Base-by-base conservation (phyloP, 92 coral and sea anemone genomes). In the Blastomussa wellsi region DNA sequence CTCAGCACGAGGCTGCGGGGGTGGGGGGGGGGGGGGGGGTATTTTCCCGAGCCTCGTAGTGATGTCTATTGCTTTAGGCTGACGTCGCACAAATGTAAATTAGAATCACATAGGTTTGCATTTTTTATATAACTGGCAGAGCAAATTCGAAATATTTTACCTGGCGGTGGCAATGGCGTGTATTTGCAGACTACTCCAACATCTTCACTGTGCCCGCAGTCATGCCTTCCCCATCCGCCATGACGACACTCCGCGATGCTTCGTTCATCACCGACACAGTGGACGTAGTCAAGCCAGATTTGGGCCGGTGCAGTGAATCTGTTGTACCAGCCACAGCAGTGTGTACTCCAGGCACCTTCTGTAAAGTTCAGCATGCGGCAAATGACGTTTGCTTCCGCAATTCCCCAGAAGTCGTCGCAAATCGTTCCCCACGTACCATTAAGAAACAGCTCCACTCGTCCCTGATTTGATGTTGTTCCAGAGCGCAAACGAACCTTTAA, bases 341-440 rank as follows among this genome's bases (percentile, higher is more conserved):
- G 87, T 55, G 87, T 83, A 48, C 80, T 74, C 87, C 87, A 83
- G 1, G 87, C 87, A 5, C 87, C 87, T 47, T 74, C 81, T 7
- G 90, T 52, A 35, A 70, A 90, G 2, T 87, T 87, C 76, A 90
- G 82, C 92, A 90, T 90, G 37, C 92, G 92, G 39, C 92, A 90
- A 36, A 90, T 80, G 36, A 90, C 92, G 80, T 86, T 85, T 47
- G 92, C 92, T n/a, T 90, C 90, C 10, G 52, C 72, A 28, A 86
- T 86, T 36, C 86, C 89, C 92, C 92, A 90, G 78, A 76, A 28
- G 55, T 90, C 87, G 44, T 86, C 92, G 49, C 92, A 90, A 53
- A 90, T 79, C 32, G 90, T 90, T n/a, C 92, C 92, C 92, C 92
- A 90, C 1, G 64, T 84, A 12, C 87, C 87, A n/a, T 82, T 75